Conservation (phyloP, 1,140 invertebrate species). For the Phortica variegata region DNA sequence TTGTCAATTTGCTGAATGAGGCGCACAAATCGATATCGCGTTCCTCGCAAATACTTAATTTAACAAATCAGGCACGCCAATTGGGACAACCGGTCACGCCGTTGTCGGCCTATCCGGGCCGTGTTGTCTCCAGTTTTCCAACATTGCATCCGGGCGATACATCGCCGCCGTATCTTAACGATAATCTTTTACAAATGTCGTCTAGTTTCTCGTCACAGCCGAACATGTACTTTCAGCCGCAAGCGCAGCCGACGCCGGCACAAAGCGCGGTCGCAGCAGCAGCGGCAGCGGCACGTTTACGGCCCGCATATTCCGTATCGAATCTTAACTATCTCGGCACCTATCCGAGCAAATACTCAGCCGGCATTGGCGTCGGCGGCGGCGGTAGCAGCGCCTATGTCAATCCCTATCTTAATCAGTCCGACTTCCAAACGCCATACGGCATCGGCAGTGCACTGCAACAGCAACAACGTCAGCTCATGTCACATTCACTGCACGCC, state of each 20-base stretch:
- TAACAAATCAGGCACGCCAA: constrained; percentile 47
- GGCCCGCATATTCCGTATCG: constrained; percentile 50
- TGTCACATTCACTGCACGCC: constrained; percentile 52
- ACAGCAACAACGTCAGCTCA: constrained; percentile 43
- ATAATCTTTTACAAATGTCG: constrained; percentile 55
- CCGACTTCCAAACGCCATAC: constrained; percentile 18
- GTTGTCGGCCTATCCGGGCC: constrained; percentile 27
- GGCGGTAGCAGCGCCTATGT: constrained; percentile 25
- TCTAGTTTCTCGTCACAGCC: constrained; percentile 54
- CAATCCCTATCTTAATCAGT: constrained; percentile 32
- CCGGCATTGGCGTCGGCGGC: neutral
- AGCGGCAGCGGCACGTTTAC: constrained; percentile 37
- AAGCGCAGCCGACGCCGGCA: constrained; percentile 26
- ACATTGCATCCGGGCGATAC: constrained; percentile 47
- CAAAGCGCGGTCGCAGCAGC: constrained; percentile 42
- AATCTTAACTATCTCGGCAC: constrained; percentile 36
- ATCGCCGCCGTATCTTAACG: constrained; percentile 50
- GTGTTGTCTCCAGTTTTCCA: constrained; percentile 50
- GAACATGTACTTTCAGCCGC: constrained; percentile 53
- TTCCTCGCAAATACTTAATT: constrained; percentile 51
- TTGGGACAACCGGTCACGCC: constrained; percentile 33
- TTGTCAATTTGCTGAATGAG: constrained; percentile 54
- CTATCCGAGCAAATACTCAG: constrained; percentile 32
- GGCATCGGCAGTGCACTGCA: constrained; percentile 15
- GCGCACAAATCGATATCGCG: constrained; percentile 56